Conservation (phyloP, 1,140 invertebrate genomes). For the Drosophila fuyamai region DNA sequence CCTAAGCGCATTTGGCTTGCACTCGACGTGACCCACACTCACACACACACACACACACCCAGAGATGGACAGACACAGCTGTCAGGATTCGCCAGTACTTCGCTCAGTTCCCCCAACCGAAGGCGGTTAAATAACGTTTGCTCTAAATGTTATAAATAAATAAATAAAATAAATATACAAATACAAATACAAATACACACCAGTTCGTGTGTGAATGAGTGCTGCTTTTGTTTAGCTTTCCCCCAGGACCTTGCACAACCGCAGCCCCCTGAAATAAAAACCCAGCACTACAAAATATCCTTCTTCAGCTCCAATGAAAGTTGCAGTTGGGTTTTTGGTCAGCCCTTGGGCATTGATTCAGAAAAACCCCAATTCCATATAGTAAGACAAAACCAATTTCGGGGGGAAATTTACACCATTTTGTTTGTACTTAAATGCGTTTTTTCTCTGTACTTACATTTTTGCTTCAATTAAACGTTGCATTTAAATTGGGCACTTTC, state of each 20-base stretch:
- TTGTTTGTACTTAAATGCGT: constrained; percentile 44
- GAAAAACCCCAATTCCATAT: constrained; percentile 6
- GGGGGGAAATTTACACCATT: constrained; percentile 32
- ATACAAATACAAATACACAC: constrained; percentile 11
- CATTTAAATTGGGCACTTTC: constrained; percentile 13
- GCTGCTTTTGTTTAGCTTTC: constrained; percentile 36
- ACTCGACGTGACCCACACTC: constrained; percentile 30
- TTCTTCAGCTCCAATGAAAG: constrained; percentile 52
- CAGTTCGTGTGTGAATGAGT: constrained; percentile 27
- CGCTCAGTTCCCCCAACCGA: not conserved
- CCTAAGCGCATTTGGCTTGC: constrained; percentile 70
- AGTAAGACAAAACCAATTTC: constrained; percentile 5
- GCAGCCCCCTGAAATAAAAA: constrained; percentile 8
- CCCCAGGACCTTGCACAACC: constrained; percentile 12
- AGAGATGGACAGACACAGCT: constrained; percentile 51
- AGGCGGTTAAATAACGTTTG: constrained; percentile 63
- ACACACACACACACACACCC: not conserved
- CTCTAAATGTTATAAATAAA: constrained; percentile 71
- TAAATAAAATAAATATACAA: constrained; percentile 50
- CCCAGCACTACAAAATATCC: constrained; percentile 19
- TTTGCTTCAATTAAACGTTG: constrained; percentile 25
- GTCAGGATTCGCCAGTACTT: constrained; percentile 58
- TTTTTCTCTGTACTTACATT: constrained; percentile 6
- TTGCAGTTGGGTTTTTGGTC: constrained; percentile 43
- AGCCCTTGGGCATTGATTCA: constrained; percentile 45